Conservation (phyloP, 1,140 invertebrate species). For the Octopus sinensis region DNA sequence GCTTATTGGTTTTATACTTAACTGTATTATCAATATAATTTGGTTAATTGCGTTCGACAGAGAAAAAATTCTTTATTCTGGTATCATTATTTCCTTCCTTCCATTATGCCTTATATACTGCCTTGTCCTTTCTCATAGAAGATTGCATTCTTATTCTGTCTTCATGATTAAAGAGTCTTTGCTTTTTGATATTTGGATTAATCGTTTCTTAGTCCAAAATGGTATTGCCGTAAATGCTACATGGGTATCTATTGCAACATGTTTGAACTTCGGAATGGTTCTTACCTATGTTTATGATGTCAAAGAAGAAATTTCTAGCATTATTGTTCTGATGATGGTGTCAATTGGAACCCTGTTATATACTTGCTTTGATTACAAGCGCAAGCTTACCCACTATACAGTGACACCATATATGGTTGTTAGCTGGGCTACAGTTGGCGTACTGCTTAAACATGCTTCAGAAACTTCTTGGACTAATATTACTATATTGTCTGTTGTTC, state of each 20-base stretch:
- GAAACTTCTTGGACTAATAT: neutral
- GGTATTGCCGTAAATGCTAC: slow-evolving; percentile 49
- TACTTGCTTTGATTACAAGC: slow-evolving; percentile 17
- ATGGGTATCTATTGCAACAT: slow-evolving; percentile 49
- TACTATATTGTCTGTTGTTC: neutral
- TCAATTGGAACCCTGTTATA: neutral
- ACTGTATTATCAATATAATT: neutral
- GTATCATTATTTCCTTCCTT: neutral
- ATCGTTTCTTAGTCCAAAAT: slow-evolving; percentile 49
- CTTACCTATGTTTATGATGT: slow-evolving; percentile 24
- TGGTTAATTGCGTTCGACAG: slow-evolving; percentile 14
- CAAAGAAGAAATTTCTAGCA: slow-evolving; percentile 12
- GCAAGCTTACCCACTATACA: slow-evolving; percentile 45
- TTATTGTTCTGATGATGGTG: slow-evolving; percentile 20
- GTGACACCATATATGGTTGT: slow-evolving; percentile 46
- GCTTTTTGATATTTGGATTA: slow-evolving; percentile 37
- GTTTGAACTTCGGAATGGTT: slow-evolving; percentile 43
- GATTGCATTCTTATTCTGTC: neutral
- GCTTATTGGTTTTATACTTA: neutral
- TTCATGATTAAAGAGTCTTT: neutral
- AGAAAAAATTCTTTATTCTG: neutral
- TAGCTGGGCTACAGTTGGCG: slow-evolving; percentile 37
- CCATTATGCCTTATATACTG: neutral
- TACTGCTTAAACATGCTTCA: slow-evolving; percentile 33
- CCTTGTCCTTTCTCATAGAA: neutral